phyloP scores from a whole-genome alignment of 2,113 vertebrate genomes.

The Festucalex cinctus region DNA sequence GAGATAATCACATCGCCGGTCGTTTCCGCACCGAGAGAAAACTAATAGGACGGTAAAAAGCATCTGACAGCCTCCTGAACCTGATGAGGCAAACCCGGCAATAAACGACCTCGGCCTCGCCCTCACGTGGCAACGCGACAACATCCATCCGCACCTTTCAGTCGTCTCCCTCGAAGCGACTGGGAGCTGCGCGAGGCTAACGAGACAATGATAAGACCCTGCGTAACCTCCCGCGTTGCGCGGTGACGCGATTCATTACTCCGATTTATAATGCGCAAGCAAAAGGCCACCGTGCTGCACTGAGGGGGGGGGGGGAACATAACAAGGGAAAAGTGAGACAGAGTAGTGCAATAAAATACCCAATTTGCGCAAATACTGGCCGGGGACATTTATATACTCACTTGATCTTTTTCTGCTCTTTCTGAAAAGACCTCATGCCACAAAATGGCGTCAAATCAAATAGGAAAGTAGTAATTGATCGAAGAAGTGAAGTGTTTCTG shows the following conservation, averaged over 20 bases:
- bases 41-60: constrained; percentile 56
- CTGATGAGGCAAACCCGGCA: constrained; percentile 25
- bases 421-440: background rate
- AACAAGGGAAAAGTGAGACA: constrained; percentile 20
- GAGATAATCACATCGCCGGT: constrained; percentile 24
- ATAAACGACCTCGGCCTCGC: constrained; percentile 45
- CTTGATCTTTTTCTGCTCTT: background rate
- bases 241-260: constrained; percentile 52
- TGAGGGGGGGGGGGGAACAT: background rate
- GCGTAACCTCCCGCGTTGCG: constrained; percentile 22
- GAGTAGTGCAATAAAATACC: background rate
- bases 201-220: constrained; percentile 49
- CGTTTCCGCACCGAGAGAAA: constrained; percentile 29
- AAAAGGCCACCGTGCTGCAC: constrained; percentile 40
- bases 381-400: constrained; percentile 18
- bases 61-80: constrained; percentile 40
- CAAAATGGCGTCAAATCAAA: background rate
- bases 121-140: constrained; percentile 34
- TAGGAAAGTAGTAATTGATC: background rate
- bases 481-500: background rate
- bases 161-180: constrained; percentile 40
- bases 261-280: constrained; percentile 48
- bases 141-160: constrained; percentile 50
- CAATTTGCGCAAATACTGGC: constrained; percentile 28
- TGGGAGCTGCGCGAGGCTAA: constrained; percentile 45